Evolutionary conservation across 2,113 vertebrate species (phyloP), one percentile per base, ranked within the genome.

Genomic region (Saguinus midas): DNA sequence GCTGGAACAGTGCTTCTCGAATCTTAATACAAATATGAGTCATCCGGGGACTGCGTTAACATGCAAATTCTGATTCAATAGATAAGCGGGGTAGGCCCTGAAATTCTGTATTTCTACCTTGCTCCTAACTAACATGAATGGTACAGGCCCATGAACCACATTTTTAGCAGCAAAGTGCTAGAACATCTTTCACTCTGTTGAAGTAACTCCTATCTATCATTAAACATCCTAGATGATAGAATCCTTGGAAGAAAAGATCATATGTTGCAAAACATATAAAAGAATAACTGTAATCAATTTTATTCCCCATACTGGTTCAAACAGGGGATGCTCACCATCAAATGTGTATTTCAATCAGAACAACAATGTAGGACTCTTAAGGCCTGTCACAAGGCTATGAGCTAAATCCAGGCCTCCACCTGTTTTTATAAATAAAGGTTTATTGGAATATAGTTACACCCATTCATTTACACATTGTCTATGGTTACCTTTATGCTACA

Each of bases 341-440:
- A 70, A 81, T 76, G 55, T 29, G 57, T n/a, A 84, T 17, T 87
- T 89, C 55, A 78, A 20, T 68, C 48, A 50, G 14, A 50, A 45
- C n/a, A 89, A 84, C 2, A n/a, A 32, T 6, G 3, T 87, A 64
- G 12, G 20, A 52, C 16, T 79, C 87, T 84, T 61, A 58, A 37
- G 35, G 21, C 16, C 58, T 79, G 3, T 27, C 66, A 78, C 3
- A 9, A 17, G 20, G 9, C 7, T 14, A 35, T 48, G 27, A 12
- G 17, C 45, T 48, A 92, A 87, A 79, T 90, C 16, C 23, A 91
- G 66, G 64, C 11, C 4, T 58, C 25, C 9, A 66, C 25, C 40
- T 86, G 37, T 83, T 37, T 89, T 89, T 91, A 89, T 70, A 92
- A 97, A 88, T 86, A 96, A 90, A 92, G n/a, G 68, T 93, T 96